phyloP scores from a whole-genome alignment of 2,888 invertebrate genomes.

The Phragmatobia fuliginosa region DNA sequence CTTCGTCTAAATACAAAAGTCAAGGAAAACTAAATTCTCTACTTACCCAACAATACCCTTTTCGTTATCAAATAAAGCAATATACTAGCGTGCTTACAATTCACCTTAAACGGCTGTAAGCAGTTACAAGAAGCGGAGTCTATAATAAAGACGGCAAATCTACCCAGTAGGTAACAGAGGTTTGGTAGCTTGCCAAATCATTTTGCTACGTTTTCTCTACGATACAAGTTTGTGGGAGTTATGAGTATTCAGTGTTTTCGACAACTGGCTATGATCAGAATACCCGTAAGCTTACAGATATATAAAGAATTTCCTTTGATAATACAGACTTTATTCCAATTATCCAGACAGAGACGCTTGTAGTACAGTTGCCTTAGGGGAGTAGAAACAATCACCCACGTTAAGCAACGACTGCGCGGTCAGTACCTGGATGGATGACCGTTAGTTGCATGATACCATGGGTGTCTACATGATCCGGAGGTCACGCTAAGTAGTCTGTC shows the following conservation, averaged over 20 bases:
- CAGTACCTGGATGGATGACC: no score
- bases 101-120: slow-evolving; percentile 42
- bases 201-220: slow-evolving; percentile 55
- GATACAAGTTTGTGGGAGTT: slow-evolving; percentile 37
- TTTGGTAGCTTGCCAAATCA: slow-evolving; percentile 69
- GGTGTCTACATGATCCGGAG: no score
- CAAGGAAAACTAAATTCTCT: neutral
- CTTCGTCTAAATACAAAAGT: neutral
- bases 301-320: neutral
- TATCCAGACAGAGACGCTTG: no score
- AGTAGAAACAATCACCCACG: no score
- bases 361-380: no score
- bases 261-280: slow-evolving; percentile 5
- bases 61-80: slow-evolving; percentile 11
- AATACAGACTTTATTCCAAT: neutral
- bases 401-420: no score
- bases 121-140: slow-evolving; percentile 51
- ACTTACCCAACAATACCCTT: slow-evolving; percentile 2
- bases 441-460: no score
- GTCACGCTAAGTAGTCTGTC: no score
- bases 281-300: neutral
- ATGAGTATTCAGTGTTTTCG: slow-evolving; percentile 20
- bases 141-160: slow-evolving; percentile 57
- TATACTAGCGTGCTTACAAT: slow-evolving; percentile 34
- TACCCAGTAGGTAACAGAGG: slow-evolving; percentile 53